A percentile compares a stretch with the other conserved stretches of the same genome.
Evolutionary conservation across 2,797 vertebrate genomes (phyloP).

Genomic region (Etheostoma perlongum): DNA sequence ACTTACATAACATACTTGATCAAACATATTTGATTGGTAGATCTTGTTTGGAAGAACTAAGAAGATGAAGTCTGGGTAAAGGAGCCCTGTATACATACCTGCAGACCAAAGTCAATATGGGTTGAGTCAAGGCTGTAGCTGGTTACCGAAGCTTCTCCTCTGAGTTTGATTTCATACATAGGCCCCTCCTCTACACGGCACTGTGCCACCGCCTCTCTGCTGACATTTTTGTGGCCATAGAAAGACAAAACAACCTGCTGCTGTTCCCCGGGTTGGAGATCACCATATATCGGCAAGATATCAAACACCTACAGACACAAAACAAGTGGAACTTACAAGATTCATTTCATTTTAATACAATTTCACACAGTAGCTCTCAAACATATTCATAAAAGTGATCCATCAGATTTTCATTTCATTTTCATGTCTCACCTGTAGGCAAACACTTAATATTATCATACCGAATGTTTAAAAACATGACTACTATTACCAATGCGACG

Average conservation of each 20-base stretch:
- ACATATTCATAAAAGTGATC: too few relatives aligned
- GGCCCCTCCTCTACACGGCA: conserved; percentile 91
- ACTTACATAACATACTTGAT: too few relatives aligned
- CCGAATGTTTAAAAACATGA: too few relatives aligned
- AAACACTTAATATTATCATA: too few relatives aligned
- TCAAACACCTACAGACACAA: conserved; percentile 88
- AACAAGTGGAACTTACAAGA: background rate
- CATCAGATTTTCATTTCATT: too few relatives aligned
- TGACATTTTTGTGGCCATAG: conserved; percentile 86
- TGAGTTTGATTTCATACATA: conserved; percentile 84
- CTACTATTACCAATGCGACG: too few relatives aligned
- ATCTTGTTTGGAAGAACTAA: background rate
- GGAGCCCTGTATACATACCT: conserved; percentile 79
- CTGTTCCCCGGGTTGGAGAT: conserved; percentile 83
- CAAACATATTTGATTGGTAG: background rate
- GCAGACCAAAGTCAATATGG: conserved; percentile 86
- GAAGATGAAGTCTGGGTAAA: background rate
- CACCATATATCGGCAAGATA: conserved; percentile 84
- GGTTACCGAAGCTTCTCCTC: conserved; percentile 87
- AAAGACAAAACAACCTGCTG: conserved; percentile 86
- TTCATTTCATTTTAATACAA: background rate
- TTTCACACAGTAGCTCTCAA: too few relatives aligned
- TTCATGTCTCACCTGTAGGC: too few relatives aligned
- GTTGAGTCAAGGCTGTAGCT: conserved; percentile 83
- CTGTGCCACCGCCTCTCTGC: conserved; percentile 77